A percentile compares a stretch with the other conserved stretches of the same genome.
Evolutionary conservation across 2,888 invertebrate genomes (phyloP).

Genomic region (Trichopria drosophilae): DNA sequence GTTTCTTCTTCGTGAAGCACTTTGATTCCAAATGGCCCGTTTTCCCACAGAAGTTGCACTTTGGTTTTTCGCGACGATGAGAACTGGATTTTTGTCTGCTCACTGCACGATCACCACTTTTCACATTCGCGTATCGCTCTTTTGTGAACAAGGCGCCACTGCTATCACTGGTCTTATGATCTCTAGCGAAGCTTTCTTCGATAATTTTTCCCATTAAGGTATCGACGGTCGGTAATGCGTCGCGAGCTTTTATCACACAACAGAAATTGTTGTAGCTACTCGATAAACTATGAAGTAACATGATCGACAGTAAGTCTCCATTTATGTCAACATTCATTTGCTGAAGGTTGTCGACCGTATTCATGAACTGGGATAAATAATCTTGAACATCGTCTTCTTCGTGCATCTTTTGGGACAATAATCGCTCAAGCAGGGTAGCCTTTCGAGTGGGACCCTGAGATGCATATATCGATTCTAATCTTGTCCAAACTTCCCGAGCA

Average conservation of each 20-base stretch:
- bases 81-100: not conserved
- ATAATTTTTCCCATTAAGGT: constrained; percentile 1
- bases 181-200: constrained; percentile 10
- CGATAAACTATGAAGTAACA: constrained; percentile 13
- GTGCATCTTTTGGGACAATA: constrained; percentile 17
- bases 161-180: not conserved
- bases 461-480: constrained; percentile 8
- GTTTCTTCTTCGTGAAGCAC: not conserved
- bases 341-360: constrained; percentile 14
- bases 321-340: constrained; percentile 11
- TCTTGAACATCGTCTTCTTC: constrained; percentile 18
- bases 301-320: not conserved
- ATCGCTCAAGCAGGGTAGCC: constrained; percentile 20
- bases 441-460: constrained; percentile 25
- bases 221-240: constrained; percentile 12
- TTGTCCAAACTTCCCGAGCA: constrained; percentile 17
- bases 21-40: not conserved
- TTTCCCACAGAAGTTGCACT: not conserved
- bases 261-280: constrained; percentile 16
- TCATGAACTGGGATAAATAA: constrained; percentile 15
- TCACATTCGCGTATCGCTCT: not conserved
- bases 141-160: not conserved
- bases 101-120: not conserved
- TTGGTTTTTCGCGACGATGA: not conserved
- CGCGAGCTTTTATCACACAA: constrained; percentile 24